Conservation (phyloP, 1,140 invertebrate genomes). For the Cheumatopsyche charites region DNA sequence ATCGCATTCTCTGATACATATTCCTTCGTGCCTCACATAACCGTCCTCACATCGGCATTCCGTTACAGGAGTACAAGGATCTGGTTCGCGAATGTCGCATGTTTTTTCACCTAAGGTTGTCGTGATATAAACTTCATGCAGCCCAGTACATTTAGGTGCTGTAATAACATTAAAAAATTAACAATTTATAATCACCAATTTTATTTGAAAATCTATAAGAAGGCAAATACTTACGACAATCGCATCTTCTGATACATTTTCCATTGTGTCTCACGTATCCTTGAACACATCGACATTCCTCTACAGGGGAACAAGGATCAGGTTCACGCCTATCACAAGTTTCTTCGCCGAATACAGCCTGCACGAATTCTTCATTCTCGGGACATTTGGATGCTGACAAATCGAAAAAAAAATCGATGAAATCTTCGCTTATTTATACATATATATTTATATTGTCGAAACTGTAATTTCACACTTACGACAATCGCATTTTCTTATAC, state of each 20-base stretch:
- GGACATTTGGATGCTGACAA: background rate
- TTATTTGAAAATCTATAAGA: no score
- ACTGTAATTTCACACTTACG: conserved; percentile 16
- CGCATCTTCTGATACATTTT: conserved; percentile 5
- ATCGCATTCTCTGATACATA: conserved; percentile 1
- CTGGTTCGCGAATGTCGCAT: background rate
- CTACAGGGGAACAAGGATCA: background rate
- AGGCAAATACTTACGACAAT: background rate
- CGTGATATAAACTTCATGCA: background rate
- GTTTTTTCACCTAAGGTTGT: background rate
- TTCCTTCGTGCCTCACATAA: conserved; percentile 20
- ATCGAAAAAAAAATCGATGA: background rate
- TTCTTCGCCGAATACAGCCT: background rate
- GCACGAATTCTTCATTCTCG: background rate
- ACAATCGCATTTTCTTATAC: conserved; percentile 17
- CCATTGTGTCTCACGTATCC: conserved; percentile 1
- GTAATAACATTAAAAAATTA: background rate
- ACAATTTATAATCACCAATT: background rate
- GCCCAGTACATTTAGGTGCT: background rate
- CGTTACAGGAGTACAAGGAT: background rate
- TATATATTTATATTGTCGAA: background rate
- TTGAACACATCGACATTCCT: background rate
- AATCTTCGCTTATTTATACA: background rate
- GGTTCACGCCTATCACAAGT: background rate
- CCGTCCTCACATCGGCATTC: conserved; percentile 22